phyloP scores from a whole-genome alignment of 2,113 vertebrate genomes.

The Kryptolebias marmoratus region DNA sequence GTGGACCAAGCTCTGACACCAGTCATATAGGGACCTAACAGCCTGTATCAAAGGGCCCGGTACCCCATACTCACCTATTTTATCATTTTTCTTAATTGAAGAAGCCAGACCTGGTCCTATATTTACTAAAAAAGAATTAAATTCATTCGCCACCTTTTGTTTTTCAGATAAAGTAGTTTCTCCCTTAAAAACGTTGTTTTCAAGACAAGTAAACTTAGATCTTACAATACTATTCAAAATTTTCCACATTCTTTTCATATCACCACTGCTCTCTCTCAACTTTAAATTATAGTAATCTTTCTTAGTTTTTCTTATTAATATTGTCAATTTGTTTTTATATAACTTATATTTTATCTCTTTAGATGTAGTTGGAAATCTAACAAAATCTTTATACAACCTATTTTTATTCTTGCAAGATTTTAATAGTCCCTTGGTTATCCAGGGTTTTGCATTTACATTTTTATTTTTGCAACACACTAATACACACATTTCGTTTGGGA shows the following conservation, averaged over 20 bases:
- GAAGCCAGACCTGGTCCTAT: neutral
- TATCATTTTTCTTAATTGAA: neutral
- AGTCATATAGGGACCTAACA: too few relatives aligned
- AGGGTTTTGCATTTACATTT: neutral
- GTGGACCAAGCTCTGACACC: too few relatives aligned
- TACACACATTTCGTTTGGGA: too few relatives aligned
- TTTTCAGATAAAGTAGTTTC: neutral
- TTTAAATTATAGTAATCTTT: neutral
- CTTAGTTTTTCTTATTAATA: neutral
- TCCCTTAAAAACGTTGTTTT: neutral
- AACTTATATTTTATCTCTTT: neutral
- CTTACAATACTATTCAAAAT: neutral
- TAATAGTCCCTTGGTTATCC: neutral
- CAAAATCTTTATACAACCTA: neutral
- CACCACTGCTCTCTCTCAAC: neutral
- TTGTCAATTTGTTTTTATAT: neutral
- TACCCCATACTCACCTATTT: neutral
- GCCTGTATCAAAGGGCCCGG: too few relatives aligned
- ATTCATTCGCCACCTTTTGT: neutral
- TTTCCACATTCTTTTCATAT: neutral
- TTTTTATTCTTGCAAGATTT: neutral
- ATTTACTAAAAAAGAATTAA: neutral
- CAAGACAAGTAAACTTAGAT: neutral
- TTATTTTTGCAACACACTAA: neutral
- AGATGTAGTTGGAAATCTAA: neutral